These are phyloP conservation scores for Petrocephalus schoutedeni DNA, from an alignment of 2,797 vertebrate species.

Conservation along the genomic window DNA sequence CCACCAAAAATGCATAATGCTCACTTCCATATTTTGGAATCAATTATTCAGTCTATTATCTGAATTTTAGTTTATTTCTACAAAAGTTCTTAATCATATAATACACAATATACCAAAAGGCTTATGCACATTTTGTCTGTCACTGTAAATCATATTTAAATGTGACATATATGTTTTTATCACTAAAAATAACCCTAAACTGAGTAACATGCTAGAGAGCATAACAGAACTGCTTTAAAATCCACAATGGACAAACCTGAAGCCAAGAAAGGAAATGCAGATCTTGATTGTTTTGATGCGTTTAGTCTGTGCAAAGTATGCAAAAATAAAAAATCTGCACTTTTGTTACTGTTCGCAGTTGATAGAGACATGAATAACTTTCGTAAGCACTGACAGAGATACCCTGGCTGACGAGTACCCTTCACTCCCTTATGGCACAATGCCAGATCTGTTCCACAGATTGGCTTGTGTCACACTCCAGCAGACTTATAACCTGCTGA, in stretches of 20 bases:
- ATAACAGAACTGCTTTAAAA: not conserved
- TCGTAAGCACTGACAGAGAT: not conserved
- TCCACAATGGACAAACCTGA: not conserved
- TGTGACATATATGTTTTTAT: not conserved
- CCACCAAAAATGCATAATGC: not conserved
- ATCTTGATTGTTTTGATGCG: not conserved
- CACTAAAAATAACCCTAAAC: not conserved
- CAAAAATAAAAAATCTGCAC: not conserved
- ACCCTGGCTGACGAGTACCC: not conserved
- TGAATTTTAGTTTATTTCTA: not conserved
- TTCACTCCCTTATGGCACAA: not conserved
- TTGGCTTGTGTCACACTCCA: conserved; percentile 1
- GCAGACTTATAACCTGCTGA: not conserved
- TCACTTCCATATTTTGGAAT: not conserved
- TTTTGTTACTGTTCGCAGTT: not conserved
- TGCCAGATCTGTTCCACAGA: not conserved
- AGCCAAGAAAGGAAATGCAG: not conserved
- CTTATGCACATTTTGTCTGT: not conserved
- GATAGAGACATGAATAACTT: not conserved
- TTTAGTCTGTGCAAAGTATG: not conserved
- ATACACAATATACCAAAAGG: not conserved
- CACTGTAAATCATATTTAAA: no score
- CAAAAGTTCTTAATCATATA: not conserved
- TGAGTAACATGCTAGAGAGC: not conserved
- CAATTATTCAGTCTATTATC: not conserved